phyloP scores from a whole-genome alignment of 2,797 vertebrate species.

The Ptychadena robeensis region DNA sequence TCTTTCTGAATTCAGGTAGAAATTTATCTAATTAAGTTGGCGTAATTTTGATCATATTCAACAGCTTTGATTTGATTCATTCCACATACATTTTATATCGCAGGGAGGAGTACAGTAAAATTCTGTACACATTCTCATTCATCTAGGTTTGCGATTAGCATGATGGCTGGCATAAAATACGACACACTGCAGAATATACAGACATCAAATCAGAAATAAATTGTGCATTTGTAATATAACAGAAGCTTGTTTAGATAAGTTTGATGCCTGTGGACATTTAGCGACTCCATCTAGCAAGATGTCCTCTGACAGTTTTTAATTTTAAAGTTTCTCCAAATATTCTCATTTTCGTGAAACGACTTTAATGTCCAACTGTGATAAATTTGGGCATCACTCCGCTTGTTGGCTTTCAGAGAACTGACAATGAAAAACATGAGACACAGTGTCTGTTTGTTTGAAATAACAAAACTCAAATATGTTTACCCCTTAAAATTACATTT shows the following conservation, averaged over 20 bases:
- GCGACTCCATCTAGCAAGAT: slow-evolving; percentile 6
- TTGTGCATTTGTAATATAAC: slow-evolving; percentile 12
- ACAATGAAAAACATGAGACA: neutral
- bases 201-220: slow-evolving; percentile 18
- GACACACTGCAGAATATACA: slow-evolving; percentile 15
- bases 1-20: slow-evolving; percentile 15
- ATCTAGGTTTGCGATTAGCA: slow-evolving; percentile 29
- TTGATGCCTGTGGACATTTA: slow-evolving; percentile 31
- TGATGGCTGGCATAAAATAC: slow-evolving; percentile 13
- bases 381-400: neutral
- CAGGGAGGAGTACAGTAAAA: slow-evolving; percentile 11
- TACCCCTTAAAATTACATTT: neutral
- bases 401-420: neutral
- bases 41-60: neutral
- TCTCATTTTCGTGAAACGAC: neutral
- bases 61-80: slow-evolving; percentile 19
- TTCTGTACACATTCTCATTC: slow-evolving; percentile 22
- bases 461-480: neutral
- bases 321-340: slow-evolving; percentile 9
- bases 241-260: slow-evolving; percentile 12
- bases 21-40: slow-evolving; percentile 7
- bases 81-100: slow-evolving; percentile 14
- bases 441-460: neutral
- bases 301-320: neutral
- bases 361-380: neutral